phyloP scores from a whole-genome alignment of 2,797 vertebrate genomes.

The Argentina silus region DNA sequence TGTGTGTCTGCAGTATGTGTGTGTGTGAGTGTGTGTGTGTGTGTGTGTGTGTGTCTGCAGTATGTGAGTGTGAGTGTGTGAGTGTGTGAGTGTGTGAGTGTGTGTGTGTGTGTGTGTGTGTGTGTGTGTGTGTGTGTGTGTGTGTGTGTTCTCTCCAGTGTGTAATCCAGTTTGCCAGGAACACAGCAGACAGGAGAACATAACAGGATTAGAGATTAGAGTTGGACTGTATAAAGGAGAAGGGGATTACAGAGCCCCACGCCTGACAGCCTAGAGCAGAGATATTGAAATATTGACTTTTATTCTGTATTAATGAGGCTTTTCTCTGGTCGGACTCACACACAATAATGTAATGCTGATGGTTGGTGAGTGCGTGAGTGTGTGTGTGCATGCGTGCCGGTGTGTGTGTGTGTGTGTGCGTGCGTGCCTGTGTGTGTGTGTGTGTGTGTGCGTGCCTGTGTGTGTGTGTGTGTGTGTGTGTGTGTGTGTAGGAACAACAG shows the following conservation, averaged over 20 bases:
- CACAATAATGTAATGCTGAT: neutral
- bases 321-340: neutral
- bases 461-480: too few species aligned
- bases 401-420: too few species aligned
- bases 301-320: neutral
- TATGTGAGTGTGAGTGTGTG: slow-evolving; percentile 17
- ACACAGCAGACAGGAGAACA: neutral
- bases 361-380: neutral
- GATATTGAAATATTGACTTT: neutral
- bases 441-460: too few species aligned
- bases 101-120: neutral
- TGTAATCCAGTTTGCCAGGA: slow-evolving; percentile 31
- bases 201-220: neutral
- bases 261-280: neutral
- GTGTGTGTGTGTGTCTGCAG: slow-evolving; percentile 14
- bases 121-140: neutral
- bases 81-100: too few species aligned
- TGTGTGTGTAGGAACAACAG: too few species aligned
- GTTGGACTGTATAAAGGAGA: neutral
- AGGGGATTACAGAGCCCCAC: neutral
- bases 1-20: neutral
- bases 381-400: neutral
- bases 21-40: neutral
- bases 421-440: too few species aligned
- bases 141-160: slow-evolving; percentile 27